Evolutionary conservation across 2,888 invertebrate species (phyloP).

Genomic region (Meteorus cinctellus): DNA sequence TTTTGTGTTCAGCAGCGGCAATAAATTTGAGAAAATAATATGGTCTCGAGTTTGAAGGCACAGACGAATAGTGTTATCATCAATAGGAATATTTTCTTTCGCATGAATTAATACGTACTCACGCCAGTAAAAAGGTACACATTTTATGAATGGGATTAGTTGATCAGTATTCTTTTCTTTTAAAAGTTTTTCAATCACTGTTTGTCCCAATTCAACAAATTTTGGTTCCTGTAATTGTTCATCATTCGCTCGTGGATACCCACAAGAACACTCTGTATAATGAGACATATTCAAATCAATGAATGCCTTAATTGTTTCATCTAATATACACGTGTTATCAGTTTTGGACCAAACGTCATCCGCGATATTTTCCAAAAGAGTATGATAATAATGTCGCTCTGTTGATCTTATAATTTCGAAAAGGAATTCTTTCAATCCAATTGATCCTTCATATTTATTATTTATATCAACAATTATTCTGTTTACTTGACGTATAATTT

Average conservation of each 20-base stretch:
- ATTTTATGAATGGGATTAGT: conserved; percentile 76
- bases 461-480: conserved; percentile 57
- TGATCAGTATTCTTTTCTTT: conserved; percentile 71
- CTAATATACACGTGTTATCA: conserved; percentile 54
- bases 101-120: conserved; percentile 76
- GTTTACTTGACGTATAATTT: conserved; percentile 55
- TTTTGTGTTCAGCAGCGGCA: conserved; percentile 76
- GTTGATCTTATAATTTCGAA: conserved; percentile 64
- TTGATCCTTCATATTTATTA: conserved; percentile 56
- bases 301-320: conserved; percentile 75
- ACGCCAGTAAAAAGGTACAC: conserved; percentile 80
- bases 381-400: conserved; percentile 65
- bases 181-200: conserved; percentile 76
- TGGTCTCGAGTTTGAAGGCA: conserved; percentile 79
- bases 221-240: conserved; percentile 72
- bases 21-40: conserved; percentile 75
- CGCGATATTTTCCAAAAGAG: conserved; percentile 61
- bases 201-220: conserved; percentile 77
- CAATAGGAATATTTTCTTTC: conserved; percentile 70
- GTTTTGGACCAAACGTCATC: conserved; percentile 54
- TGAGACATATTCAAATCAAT: conserved; percentile 75
- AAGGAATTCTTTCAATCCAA: conserved; percentile 58
- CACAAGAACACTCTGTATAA: conserved; percentile 76
- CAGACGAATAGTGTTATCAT: conserved; percentile 76
- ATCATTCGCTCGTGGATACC: conserved; percentile 76